Evolutionary conservation across 92 coral and sea anemone genomes (phyloP), one percentile per base, ranked within the genome.

Genomic region (Pocillopora meandrina): DNA sequence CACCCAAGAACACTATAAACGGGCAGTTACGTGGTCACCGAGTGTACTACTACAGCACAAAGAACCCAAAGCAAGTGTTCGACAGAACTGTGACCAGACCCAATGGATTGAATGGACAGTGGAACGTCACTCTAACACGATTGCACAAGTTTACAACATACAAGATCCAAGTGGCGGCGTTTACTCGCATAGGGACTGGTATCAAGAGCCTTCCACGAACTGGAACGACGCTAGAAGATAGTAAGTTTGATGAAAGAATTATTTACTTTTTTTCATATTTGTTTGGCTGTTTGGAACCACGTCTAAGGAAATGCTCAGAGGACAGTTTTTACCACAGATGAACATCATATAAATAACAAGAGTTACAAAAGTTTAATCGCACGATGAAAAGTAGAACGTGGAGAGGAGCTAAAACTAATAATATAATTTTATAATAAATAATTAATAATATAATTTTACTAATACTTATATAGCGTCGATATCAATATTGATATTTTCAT

Each of bases 131-230:
- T 17, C 84, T 96, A n/a, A 82, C 85, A 66, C 69, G 88, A 58
- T 94, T 96, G 52, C 88, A 88, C 23, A 94, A 94, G 87, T 94
- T 84, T 71, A 89, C 98, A 13, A 74, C 88, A 2, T 96, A 96
- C 87, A 86, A 73, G 56, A 85, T 94, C 65, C 91, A 83, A 55
- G 91, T 96, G 65, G 86, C 89, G 77, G 99, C 99, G 7, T 93
- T 90, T 72, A 96, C 99, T 36, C 84, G 93, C 13, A 85, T 68
- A 49, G 99, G 99, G 12, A 90, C 85, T 65, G 99, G 99, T 12
- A 90, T 80, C 14, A 14, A 62, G 10, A 96, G 99, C 79, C 78
- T 71, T 58, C 88, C 76, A 52, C 65, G 82, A 65, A 87, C 82
- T 19, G 82, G 82, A 76, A 86, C 70, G 12, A 96, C 98, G 0